These are phyloP conservation scores for Corythornis vintsioides DNA, from an alignment of 2,113 vertebrate genomes.

Conservation along the genomic window DNA sequence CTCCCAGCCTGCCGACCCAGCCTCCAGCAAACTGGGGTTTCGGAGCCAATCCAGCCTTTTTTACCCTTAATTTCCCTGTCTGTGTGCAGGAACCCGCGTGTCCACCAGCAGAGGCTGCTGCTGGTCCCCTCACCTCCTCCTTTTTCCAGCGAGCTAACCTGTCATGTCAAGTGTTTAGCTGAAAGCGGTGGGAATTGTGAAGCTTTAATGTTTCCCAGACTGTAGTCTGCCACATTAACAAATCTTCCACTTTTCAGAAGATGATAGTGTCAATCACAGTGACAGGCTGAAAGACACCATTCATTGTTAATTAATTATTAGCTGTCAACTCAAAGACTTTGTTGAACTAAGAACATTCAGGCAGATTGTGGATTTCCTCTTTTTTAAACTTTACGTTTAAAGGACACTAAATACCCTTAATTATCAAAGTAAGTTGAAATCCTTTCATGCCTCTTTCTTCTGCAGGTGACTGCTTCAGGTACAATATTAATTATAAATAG, in stretches of 20 bases:
- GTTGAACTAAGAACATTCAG: slow-evolving; percentile 70
- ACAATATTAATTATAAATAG: slow-evolving; percentile 64
- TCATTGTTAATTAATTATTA: slow-evolving; percentile 83
- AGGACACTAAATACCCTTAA: slow-evolving; percentile 72
- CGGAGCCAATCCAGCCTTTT: not conserved
- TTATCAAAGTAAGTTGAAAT: slow-evolving; percentile 69
- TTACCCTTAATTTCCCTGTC: not conserved
- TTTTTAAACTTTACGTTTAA: slow-evolving; percentile 70
- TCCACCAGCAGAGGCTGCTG: slow-evolving; percentile 51
- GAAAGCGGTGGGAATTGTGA: slow-evolving; percentile 70
- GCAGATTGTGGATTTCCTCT: slow-evolving; percentile 67
- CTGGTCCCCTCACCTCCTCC: slow-evolving; percentile 12
- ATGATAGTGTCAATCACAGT: slow-evolving; percentile 74
- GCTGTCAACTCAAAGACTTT: slow-evolving; percentile 72
- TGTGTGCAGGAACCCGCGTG: not conserved
- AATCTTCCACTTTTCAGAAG: slow-evolving; percentile 71
- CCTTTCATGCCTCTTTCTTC: slow-evolving; percentile 54
- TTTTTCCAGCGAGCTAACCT: slow-evolving; percentile 32
- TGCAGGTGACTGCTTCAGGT: slow-evolving; percentile 51
- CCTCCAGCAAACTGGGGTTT: not conserved
- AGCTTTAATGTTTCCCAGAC: slow-evolving; percentile 73
- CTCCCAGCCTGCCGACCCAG: not conserved
- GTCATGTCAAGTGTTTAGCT: slow-evolving; percentile 65
- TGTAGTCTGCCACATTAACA: slow-evolving; percentile 73
- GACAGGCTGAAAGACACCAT: slow-evolving; percentile 72